Percentiles rank a stretch among this genome's conserved stretches.
Conservation (phyloP, 1,140 invertebrate species). For the Paramacrobiotus metropolitanus region DNA sequence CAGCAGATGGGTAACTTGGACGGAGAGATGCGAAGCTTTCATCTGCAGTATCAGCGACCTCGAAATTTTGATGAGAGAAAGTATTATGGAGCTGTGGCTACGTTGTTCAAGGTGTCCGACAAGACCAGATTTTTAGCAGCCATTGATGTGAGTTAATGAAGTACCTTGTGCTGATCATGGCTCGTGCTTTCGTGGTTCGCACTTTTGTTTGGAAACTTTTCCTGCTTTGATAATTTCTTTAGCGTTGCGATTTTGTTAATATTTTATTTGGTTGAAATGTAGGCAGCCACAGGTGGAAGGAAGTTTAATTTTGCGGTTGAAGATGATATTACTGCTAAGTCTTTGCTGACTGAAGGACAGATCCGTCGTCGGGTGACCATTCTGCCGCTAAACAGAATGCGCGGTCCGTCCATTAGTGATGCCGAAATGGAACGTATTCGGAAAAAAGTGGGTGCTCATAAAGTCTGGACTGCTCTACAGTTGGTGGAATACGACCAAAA, state of each 20-base stretch:
- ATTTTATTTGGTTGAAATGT: neutral
- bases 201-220: no score
- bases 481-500: constrained; percentile 48
- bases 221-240: no score
- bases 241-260: no score
- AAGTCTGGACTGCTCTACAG: constrained; percentile 55
- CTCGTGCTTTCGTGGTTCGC: no score
- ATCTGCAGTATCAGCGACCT: constrained; percentile 14
- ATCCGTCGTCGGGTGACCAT: constrained; percentile 49
- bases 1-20: neutral
- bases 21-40: neutral
- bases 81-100: constrained; percentile 53
- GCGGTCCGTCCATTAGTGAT: constrained; percentile 33
- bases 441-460: constrained; percentile 47
- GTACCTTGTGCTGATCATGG: no score
- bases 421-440: constrained; percentile 35
- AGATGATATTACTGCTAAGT: constrained; percentile 54
- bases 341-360: constrained; percentile 53
- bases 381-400: constrained; percentile 79
- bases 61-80: constrained; percentile 45
- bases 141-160: no score
- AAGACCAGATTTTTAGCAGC: constrained; percentile 15
- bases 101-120: constrained; percentile 50
- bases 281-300: neutral
- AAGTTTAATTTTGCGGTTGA: constrained; percentile 62